A percentile compares a stretch with the other conserved stretches of the same genome.
Evolutionary conservation across 1,140 invertebrate species (phyloP).

Genomic region (Papilio aristodemus): DNA sequence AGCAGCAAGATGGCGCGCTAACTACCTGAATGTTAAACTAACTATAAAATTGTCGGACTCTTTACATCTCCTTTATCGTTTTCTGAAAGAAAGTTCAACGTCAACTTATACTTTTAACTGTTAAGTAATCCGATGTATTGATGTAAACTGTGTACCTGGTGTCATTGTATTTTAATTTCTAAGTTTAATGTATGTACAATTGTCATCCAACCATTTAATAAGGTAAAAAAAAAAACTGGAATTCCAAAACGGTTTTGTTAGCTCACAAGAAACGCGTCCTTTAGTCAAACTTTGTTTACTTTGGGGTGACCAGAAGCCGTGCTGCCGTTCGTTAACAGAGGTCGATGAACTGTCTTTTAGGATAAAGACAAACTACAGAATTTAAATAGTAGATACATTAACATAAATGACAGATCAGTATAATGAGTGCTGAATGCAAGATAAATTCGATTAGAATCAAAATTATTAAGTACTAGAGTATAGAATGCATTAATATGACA

Average conservation of each 20-base stretch:
- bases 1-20: constrained; percentile 47
- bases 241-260: neutral
- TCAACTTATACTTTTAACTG: too few species aligned
- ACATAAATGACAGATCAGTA: too few species aligned
- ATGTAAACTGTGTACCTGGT: too few species aligned
- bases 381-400: neutral
- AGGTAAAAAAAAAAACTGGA: neutral
- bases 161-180: too few species aligned
- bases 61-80: constrained; percentile 44
- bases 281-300: constrained; percentile 11
- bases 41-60: constrained; percentile 39
- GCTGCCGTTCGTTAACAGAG: neutral
- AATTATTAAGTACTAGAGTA: too few species aligned
- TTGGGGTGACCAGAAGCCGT: neutral
- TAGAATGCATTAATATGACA: neutral
- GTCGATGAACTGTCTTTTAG: neutral
- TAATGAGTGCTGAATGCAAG: too few species aligned
- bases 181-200: too few species aligned
- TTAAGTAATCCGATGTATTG: too few species aligned
- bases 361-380: neutral
- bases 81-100: constrained; percentile 30
- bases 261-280: neutral
- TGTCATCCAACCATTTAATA: too few species aligned
- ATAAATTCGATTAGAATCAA: too few species aligned
- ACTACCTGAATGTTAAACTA: constrained; percentile 49